Conservation (phyloP, 1,140 invertebrate genomes). For the Tetramorium simillimum region DNA sequence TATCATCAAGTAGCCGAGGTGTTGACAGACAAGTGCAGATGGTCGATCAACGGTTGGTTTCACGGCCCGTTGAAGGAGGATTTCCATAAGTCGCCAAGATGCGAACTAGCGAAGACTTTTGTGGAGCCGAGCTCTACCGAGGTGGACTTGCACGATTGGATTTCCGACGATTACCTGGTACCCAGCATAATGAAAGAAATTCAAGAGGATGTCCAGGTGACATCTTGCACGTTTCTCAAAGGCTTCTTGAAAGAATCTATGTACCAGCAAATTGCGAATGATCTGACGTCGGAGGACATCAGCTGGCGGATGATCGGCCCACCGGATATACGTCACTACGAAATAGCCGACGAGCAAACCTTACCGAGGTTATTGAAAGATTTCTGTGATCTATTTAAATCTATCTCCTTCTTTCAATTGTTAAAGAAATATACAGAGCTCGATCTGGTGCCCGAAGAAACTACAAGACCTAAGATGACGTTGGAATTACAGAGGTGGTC, state of each 20-base stretch:
- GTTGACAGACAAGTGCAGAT: slow-evolving; percentile 87
- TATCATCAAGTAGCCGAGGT: slow-evolving; percentile 90
- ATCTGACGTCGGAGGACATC: slow-evolving; percentile 84
- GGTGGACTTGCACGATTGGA: slow-evolving; percentile 81
- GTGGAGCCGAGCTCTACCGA: slow-evolving; percentile 69
- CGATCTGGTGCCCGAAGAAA: slow-evolving; percentile 82
- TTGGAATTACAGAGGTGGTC: slow-evolving; percentile 90
- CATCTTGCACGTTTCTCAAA: slow-evolving; percentile 87
- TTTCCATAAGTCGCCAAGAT: slow-evolving; percentile 42
- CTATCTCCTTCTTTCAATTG: slow-evolving; percentile 86
- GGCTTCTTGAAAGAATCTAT: slow-evolving; percentile 85
- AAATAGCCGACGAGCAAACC: slow-evolving; percentile 84
- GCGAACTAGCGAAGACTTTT: slow-evolving; percentile 48
- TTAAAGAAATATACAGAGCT: slow-evolving; percentile 89
- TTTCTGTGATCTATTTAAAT: slow-evolving; percentile 85
- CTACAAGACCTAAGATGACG: slow-evolving; percentile 82
- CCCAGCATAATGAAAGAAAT: slow-evolving; percentile 84
- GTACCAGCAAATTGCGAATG: slow-evolving; percentile 83
- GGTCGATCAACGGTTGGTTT: slow-evolving; percentile 92
- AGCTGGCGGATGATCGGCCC: slow-evolving; percentile 88
- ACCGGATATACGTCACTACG: slow-evolving; percentile 88
- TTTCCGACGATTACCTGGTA: slow-evolving; percentile 85
- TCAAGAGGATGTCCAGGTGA: slow-evolving; percentile 86
- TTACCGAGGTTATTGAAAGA: slow-evolving; percentile 82
- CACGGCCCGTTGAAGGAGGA: slow-evolving; percentile 85